These are phyloP conservation scores for Copidosoma floridanum DNA, from an alignment of 1,140 invertebrate species.

Conservation along the genomic window DNA sequence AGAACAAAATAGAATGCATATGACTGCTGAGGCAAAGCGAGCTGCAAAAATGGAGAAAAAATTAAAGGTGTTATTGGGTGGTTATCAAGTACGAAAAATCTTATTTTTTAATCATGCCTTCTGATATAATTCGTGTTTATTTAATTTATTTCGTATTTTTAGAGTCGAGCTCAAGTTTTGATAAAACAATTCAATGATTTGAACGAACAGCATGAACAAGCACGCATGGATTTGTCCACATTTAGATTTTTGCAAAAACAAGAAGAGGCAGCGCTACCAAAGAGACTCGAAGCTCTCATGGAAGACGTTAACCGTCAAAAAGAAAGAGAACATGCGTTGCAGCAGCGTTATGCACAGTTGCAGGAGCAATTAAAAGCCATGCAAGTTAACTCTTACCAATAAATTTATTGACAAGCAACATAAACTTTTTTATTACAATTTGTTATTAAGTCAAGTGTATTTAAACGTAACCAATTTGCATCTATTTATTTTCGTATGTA, in stretches of 20 bases:
- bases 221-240: slow-evolving; percentile 84
- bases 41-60: slow-evolving; percentile 98
- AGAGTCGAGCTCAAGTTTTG: slow-evolving; percentile 79
- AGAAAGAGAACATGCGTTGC: slow-evolving; percentile 84
- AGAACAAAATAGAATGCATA: slow-evolving; percentile 89
- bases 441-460: too few relatives aligned
- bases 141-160: slow-evolving; percentile 26
- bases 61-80: slow-evolving; percentile 88
- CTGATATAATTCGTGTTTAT: slow-evolving; percentile 6
- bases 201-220: slow-evolving; percentile 87
- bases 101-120: background rate
- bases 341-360: slow-evolving; percentile 75
- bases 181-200: slow-evolving; percentile 88
- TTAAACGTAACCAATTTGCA: too few relatives aligned
- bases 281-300: slow-evolving; percentile 81
- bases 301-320: slow-evolving; percentile 92
- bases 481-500: background rate
- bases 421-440: too few relatives aligned
- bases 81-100: slow-evolving; percentile 70
- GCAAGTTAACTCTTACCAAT: background rate
- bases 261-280: slow-evolving; percentile 87
- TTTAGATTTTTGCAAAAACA: slow-evolving; percentile 89
- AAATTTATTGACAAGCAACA: background rate
- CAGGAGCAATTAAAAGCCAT: slow-evolving; percentile 60
- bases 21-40: slow-evolving; percentile 93